phyloP scores from a whole-genome alignment of 2,113 vertebrate genomes.

The Craseonycteris thonglongyai region DNA sequence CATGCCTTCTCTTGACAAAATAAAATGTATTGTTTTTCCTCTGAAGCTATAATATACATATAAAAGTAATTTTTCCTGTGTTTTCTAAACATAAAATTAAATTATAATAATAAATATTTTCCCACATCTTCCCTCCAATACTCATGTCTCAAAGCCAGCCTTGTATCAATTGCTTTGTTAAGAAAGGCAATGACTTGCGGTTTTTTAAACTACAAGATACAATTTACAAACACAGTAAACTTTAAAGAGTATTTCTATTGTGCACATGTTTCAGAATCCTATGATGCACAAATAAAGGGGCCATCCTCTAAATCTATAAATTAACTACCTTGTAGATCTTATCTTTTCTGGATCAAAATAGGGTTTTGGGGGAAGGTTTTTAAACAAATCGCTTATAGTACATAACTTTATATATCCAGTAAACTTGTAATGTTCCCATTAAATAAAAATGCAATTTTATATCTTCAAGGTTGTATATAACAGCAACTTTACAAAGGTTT shows the following conservation, averaged over 20 bases:
- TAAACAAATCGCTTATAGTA: neutral
- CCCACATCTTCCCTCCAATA: neutral
- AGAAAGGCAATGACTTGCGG: neutral
- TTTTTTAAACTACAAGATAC: neutral
- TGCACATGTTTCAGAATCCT: neutral
- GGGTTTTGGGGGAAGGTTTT: neutral
- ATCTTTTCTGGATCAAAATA: neutral
- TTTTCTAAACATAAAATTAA: neutral
- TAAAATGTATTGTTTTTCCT: neutral
- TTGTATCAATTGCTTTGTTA: neutral
- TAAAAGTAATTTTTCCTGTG: neutral
- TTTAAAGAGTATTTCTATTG: neutral
- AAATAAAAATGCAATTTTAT: neutral
- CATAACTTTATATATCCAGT: neutral
- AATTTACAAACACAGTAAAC: neutral
- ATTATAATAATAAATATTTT: neutral
- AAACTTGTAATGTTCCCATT: neutral
- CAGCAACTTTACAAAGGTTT: neutral
- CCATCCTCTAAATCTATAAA: neutral
- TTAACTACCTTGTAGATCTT: neutral
- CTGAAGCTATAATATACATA: neutral
- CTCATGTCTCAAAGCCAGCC: neutral
- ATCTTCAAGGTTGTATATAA: neutral
- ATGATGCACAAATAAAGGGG: neutral
- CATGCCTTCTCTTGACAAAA: neutral